phyloP scores from a whole-genome alignment of 2,113 vertebrate genomes.

The Semicossyphus pulcher region DNA sequence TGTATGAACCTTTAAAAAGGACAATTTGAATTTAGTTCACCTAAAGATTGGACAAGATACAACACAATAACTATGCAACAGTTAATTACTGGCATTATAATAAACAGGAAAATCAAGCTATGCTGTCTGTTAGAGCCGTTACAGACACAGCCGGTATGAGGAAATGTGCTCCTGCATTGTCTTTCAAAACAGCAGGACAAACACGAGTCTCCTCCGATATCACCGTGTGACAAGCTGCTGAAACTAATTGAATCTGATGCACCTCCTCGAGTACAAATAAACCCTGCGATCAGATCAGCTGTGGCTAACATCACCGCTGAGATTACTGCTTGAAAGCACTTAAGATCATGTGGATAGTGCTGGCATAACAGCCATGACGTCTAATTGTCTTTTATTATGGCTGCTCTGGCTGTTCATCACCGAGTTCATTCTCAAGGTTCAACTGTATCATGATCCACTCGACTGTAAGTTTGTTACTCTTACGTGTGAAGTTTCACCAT shows the following conservation, averaged over 20 bases:
- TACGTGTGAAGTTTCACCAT: neutral
- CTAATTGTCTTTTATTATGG: constrained; percentile 22
- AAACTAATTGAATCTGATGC: constrained; percentile 44
- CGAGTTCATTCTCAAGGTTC: neutral
- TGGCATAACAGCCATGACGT: constrained; percentile 22
- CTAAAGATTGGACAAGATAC: neutral
- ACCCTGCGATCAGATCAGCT: constrained; percentile 45
- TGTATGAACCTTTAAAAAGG: neutral
- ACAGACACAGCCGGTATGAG: constrained; percentile 31
- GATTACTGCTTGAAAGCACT: constrained; percentile 57
- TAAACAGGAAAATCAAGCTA: constrained; percentile 1
- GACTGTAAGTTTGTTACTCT: neutral
- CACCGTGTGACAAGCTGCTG: constrained; percentile 28
- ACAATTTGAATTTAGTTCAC: no score
- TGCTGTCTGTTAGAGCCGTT: neutral
- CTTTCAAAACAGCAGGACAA: constrained; percentile 6
- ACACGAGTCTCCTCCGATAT: constrained; percentile 10
- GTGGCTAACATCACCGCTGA: constrained; percentile 5
- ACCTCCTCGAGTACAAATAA: constrained; percentile 38
- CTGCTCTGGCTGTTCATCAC: constrained; percentile 25
- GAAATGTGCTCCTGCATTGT: constrained; percentile 21
- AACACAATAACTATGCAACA: neutral
- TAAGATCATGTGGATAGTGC: constrained; percentile 6
- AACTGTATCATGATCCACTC: no score
- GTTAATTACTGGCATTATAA: neutral